Conservation (phyloP, 2,888 invertebrate genomes). For the Leptarthrus brevirostris region DNA sequence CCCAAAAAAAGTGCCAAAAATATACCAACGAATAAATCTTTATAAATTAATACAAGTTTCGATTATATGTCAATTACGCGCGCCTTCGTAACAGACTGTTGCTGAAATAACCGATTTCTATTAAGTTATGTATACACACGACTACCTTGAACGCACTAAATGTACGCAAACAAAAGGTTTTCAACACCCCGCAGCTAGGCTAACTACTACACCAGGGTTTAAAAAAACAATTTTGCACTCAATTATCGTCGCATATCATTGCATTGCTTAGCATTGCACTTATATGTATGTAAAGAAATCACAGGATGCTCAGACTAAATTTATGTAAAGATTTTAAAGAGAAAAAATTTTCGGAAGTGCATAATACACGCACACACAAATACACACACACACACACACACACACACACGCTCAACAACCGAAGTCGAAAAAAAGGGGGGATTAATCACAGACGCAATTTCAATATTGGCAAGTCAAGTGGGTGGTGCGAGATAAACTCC, state of each 20-base stretch:
- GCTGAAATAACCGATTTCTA: neutral
- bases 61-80: neutral
- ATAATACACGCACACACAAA: slow-evolving; percentile 17
- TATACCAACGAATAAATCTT: neutral
- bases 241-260: slow-evolving; percentile 1
- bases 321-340: neutral
- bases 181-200: neutral
- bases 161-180: slow-evolving; percentile 17
- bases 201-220: neutral
- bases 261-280: neutral
- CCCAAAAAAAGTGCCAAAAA: slow-evolving; percentile 6
- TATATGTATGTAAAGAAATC: slow-evolving; percentile 15
- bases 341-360: slow-evolving; percentile 32
- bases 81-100: neutral
- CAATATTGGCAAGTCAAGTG: slow-evolving; percentile 35
- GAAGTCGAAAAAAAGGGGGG: neutral
- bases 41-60: neutral
- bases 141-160: neutral
- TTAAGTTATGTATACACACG: neutral
- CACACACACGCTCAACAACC: neutral
- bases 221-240: neutral
- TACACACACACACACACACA: slow-evolving; percentile 9
- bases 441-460: slow-evolving; percentile 42
- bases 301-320: slow-evolving; percentile 30
- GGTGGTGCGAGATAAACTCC: neutral